These are phyloP conservation scores for Coecobrya sp. DNA, from an alignment of 2,888 invertebrate genomes.

Conservation along the genomic window DNA sequence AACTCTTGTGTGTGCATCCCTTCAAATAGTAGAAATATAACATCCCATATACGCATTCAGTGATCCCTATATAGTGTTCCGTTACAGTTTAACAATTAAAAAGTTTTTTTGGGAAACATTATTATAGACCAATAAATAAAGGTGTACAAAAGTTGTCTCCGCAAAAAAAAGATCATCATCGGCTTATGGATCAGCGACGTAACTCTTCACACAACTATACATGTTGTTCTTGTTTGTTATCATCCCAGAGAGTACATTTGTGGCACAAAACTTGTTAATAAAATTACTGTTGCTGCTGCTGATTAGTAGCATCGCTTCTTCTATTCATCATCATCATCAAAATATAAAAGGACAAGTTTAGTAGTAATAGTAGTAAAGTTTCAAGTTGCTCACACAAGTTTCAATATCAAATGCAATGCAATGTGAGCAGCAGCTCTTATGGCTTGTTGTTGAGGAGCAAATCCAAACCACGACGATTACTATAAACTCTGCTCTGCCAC, in stretches of 20 bases:
- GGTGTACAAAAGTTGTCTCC: neutral
- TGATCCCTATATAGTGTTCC: too few relatives aligned
- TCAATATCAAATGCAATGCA: slow-evolving; percentile 31
- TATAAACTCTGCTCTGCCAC: slow-evolving; percentile 17
- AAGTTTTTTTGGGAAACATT: neutral
- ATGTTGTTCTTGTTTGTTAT: slow-evolving; percentile 18
- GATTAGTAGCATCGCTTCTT: slow-evolving; percentile 23
- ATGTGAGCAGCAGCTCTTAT: slow-evolving; percentile 14
- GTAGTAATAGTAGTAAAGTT: neutral
- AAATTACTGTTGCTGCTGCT: slow-evolving; percentile 17
- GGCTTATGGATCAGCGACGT: slow-evolving; percentile 41
- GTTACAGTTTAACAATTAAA: too few relatives aligned
- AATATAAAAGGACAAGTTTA: slow-evolving; percentile 54
- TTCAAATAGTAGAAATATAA: neutral
- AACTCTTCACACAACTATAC: neutral
- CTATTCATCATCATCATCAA: slow-evolving; percentile 26
- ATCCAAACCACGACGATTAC: slow-evolving; percentile 58
- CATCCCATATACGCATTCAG: neutral
- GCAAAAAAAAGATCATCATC: neutral
- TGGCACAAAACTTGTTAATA: slow-evolving; percentile 53
- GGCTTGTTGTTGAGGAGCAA: too few relatives aligned
- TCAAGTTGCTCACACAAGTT: neutral
- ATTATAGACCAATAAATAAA: neutral
- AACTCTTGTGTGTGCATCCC: neutral
- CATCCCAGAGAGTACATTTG: neutral